phyloP scores from a whole-genome alignment of 2,113 vertebrate genomes.

The Bufo gargarizans region DNA sequence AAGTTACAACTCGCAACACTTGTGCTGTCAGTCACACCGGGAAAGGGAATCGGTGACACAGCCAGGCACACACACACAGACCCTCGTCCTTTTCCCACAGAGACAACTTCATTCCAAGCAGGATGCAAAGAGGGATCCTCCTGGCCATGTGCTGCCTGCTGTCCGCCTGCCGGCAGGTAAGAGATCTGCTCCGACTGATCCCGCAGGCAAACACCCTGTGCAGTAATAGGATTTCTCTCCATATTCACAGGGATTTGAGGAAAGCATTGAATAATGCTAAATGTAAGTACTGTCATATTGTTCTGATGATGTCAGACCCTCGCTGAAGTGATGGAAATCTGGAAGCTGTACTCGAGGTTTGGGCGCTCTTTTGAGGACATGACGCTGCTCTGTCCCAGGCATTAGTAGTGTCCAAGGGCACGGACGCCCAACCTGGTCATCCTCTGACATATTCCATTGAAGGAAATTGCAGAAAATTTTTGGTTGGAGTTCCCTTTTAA shows the following conservation, averaged over 20 bases:
- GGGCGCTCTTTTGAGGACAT: not conserved
- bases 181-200: slow-evolving; percentile 16
- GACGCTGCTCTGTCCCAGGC: too few species aligned
- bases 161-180: slow-evolving; percentile 68
- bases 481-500: not conserved
- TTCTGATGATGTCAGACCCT: too few species aligned
- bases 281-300: not conserved
- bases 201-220: not conserved
- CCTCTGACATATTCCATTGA: too few species aligned
- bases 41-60: slow-evolving; percentile 35
- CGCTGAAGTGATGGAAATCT: too few species aligned
- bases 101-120: slow-evolving; percentile 39
- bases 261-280: not conserved
- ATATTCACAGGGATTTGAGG: not conserved
- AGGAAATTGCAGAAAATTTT: not conserved
- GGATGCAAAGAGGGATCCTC: slow-evolving; percentile 63
- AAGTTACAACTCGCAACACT: slow-evolving; percentile 67
- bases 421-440: too few species aligned
- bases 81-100: slow-evolving; percentile 25
- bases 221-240: not conserved
- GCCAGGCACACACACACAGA: slow-evolving; percentile 27
- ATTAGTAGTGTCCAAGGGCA: too few species aligned
- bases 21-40: slow-evolving; percentile 78
- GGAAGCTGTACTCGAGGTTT: too few species aligned
- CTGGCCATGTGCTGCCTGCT: slow-evolving; percentile 67